Conservation (phyloP, 2,113 vertebrate species). For the Spilogale gracilis region DNA sequence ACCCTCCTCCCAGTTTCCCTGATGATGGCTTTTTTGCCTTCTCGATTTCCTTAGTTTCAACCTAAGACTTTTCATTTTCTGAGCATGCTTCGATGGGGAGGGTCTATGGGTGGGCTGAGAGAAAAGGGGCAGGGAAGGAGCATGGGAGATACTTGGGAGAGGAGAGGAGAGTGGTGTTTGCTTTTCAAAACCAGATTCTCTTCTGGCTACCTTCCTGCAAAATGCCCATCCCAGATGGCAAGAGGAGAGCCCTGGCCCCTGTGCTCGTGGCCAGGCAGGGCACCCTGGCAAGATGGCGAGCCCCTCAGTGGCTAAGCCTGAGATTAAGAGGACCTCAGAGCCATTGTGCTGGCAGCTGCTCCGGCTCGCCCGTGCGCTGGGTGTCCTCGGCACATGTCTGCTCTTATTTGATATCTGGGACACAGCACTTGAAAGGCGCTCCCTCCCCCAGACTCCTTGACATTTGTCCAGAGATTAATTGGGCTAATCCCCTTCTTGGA, state of each 20-base stretch:
- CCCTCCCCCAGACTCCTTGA: conserved; percentile 72
- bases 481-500: conserved; percentile 81
- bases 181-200: not conserved
- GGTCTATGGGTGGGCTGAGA: not conserved
- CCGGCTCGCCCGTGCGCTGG: not conserved
- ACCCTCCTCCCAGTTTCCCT: accelerated
- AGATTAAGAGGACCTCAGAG: conserved; percentile 27
- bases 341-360: conserved; percentile 75
- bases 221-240: conserved; percentile 56
- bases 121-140: not conserved
- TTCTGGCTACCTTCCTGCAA: not conserved
- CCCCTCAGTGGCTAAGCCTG: not conserved
- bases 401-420: conserved; percentile 45
- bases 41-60: not conserved
- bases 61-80: not conserved
- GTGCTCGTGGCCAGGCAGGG: not conserved
- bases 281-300: conserved; percentile 51
- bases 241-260: not conserved
- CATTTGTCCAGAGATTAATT: conserved; percentile 83
- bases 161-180: not conserved
- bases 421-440: conserved; percentile 53
- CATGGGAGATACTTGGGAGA: not conserved
- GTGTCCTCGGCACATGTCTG: not conserved
- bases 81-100: not conserved
- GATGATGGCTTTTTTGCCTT: not conserved